Evolutionary conservation across 2,888 invertebrate species (phyloP), one percentile per base, ranked within the genome.

Genomic region (Cephus pygmeus): DNA sequence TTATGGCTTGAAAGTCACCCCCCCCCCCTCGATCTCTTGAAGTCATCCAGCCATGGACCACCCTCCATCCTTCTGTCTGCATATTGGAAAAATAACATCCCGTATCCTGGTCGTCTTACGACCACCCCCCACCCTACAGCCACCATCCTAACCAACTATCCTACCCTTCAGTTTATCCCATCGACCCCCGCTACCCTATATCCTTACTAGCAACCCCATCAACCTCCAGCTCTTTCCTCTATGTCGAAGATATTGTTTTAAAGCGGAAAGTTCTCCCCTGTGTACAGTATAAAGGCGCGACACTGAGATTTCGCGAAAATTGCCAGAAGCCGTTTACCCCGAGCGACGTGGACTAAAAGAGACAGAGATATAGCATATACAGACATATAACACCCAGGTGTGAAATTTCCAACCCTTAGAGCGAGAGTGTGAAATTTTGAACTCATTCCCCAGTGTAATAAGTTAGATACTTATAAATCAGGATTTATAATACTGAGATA

Each of bases 191-290:
- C 81, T 82, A 76, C 82, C 76, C 77, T 80, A 71, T 77, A 31
- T 12, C 71, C 33, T 71, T 34, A 71, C 34, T 23, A 33, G 71
- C 33, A 71, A 31, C 34, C 33, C 31, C 34, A 12, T 71, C 71
- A 40, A 33, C 73, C 77, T 73, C 74, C 79, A 82, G 79, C 79
- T 77, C 80, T 85, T 84, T 81, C 82, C 81, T 75, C 77, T 79
- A 69, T 77, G 71, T 82, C 75, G 80, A 78, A 83, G 85, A 89
- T 88, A 90, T 90, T 90, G 89, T 90, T 91, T 90, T 89, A 89
- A 90, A 91, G 85, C 85, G 87, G 83, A 86, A 90, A 91, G 88
- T 87, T 87, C 87, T 90, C 90, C 90, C 90, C 75, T 35, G 90
- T 81, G 90, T 85, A 86, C 85, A 80, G 83, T 87, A 85, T 71